Base-by-base conservation (phyloP, 2,888 invertebrate species). In the Brachyptera putata region DNA sequence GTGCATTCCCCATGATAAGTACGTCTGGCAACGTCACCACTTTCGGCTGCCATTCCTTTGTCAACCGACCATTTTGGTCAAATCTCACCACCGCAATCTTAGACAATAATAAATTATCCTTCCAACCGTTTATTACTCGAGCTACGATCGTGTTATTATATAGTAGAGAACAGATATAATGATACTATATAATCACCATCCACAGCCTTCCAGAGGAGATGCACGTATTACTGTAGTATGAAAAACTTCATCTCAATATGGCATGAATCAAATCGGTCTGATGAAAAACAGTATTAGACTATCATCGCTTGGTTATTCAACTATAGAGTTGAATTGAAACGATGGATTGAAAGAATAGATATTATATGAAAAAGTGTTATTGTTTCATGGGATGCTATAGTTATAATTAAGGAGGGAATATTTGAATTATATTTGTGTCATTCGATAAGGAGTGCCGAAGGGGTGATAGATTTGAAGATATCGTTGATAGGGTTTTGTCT, bases 161-260 rank as follows among this genome's bases (percentile, higher is more conserved):
- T 46, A n/a, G 46, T 24, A 24, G 46, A 22, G 46, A 46, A n/a
- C 24, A n/a, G n/a, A 24, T 21, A n/a, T 46, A 46, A 46, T 46
- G 46, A 46, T 46, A 24, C 46, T 46, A n/a, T n/a, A n/a, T 21
- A 21, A 46, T 46, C 46, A 46, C 24, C 24, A 46, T n/a, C 46
- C 41, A 18, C 21, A 41, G 18, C 41, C 5, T 2, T 2, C 11
- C 41, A 13, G 14, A 9, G 21, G 41, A 41, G 3, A 7, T 41
- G 24, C n/a, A n/a, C n/a, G n/a, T n/a, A n/a, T n/a, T n/a, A n/a
- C n/a, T n/a, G n/a, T n/a, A 21, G n/a, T n/a, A 21, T 7, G 18
- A 24, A 53, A 53, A 53, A 53, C 34, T 36, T 34, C 53, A 53
- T 53, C 53, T 53, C 16, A 34, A 53, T 53, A 53, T 13, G 13